phyloP scores from a whole-genome alignment of 2,113 vertebrate species.

The Saccopteryx bilineata region DNA sequence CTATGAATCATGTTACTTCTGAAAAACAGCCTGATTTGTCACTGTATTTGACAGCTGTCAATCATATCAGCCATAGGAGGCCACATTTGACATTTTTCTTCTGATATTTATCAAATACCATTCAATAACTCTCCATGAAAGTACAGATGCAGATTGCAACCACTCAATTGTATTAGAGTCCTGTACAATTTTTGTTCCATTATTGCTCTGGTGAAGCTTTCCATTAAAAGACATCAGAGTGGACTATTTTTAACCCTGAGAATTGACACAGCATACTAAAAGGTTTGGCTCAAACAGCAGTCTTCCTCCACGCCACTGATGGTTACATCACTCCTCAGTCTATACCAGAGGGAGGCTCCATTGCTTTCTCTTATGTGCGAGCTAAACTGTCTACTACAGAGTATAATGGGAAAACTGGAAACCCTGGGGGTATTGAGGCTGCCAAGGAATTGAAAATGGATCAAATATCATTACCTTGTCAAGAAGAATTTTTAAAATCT shows the following conservation, averaged over 20 bases:
- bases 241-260: slow-evolving; percentile 69
- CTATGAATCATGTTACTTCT: slow-evolving; percentile 67
- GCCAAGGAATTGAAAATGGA: slow-evolving; percentile 71
- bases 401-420: slow-evolving; percentile 39
- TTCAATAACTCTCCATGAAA: slow-evolving; percentile 48
- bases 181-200: slow-evolving; percentile 63
- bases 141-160: slow-evolving; percentile 49
- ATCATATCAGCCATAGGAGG: slow-evolving; percentile 36
- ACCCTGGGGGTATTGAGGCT: not conserved
- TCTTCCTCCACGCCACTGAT: not conserved
- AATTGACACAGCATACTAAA: slow-evolving; percentile 57
- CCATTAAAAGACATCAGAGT: slow-evolving; percentile 61
- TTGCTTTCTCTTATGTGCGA: not conserved
- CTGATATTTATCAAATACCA: slow-evolving; percentile 50
- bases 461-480: slow-evolving; percentile 54
- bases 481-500: slow-evolving; percentile 46
- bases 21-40: slow-evolving; percentile 54
- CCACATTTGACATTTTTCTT: not conserved
- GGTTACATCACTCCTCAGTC: slow-evolving; percentile 1
- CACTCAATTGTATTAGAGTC: not conserved
- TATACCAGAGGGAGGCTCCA: not conserved
- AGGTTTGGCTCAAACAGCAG: slow-evolving; percentile 65
- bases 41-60: slow-evolving; percentile 79
- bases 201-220: slow-evolving; percentile 73
- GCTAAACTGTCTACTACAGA: not conserved